phyloP scores from a whole-genome alignment of 64 coral and sea anemone genomes.

The Porites australiensis region DNA sequence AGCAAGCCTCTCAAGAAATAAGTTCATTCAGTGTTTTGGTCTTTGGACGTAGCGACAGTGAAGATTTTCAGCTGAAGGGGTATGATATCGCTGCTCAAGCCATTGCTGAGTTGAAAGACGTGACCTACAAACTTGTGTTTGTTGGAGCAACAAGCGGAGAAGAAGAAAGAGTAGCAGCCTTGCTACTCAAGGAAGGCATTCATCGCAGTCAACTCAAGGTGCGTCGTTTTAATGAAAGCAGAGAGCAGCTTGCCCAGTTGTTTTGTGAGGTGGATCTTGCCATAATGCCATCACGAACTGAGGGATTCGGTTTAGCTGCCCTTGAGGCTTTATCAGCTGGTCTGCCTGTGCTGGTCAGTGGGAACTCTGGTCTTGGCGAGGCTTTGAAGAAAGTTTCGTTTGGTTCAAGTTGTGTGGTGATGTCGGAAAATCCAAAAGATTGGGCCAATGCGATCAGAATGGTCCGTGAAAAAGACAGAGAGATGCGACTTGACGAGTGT shows the following conservation, averaged over 20 bases:
- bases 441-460: no score
- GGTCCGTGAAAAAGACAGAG: no score
- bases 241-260: no score
- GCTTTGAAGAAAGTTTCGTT: neutral
- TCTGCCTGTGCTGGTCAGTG: no score
- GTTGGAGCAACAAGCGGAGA: neutral
- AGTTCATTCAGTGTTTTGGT: no score
- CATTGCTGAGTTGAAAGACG: conserved; percentile 5
- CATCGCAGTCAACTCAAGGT: neutral
- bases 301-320: no score
- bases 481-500: no score
- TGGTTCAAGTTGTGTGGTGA: neutral
- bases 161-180: neutral
- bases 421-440: neutral
- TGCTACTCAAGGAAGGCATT: conserved; percentile 10
- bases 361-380: no score
- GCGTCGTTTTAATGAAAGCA: neutral
- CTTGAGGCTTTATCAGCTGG: no score
- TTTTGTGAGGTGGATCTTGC: no score
- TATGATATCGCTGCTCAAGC: conserved; percentile 11
- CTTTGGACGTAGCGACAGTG: neutral
- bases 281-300: no score
- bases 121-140: neutral
- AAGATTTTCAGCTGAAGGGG: conserved; percentile 23
- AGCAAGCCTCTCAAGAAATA: neutral